Evolutionary conservation across 2,888 invertebrate genomes (phyloP).

Genomic region (Machimus rusticus): DNA sequence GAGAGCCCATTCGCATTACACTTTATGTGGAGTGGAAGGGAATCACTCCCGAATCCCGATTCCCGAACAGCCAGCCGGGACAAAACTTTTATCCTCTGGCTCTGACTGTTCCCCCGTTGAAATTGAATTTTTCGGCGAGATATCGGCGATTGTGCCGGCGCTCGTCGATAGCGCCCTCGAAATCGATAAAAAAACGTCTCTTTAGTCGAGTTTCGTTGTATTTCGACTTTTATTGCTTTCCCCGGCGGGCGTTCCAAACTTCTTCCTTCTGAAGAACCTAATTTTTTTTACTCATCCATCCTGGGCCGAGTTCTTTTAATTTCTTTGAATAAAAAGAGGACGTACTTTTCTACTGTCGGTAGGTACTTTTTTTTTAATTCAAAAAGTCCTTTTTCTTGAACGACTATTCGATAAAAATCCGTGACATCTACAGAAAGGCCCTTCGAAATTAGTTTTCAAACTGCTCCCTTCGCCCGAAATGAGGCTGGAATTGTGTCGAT

Average conservation of each 20-base stretch:
- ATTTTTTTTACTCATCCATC: neutral
- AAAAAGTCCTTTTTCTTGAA: neutral
- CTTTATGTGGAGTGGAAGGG: neutral
- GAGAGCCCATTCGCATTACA: neutral
- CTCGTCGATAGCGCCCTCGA: neutral
- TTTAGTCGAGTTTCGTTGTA: neutral
- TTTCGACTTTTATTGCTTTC: neutral
- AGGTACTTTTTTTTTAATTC: neutral
- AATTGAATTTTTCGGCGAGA: neutral
- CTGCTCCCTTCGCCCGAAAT: neutral
- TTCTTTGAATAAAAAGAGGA: neutral
- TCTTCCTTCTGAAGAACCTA: neutral
- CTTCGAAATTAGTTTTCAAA: neutral
- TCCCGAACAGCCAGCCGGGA: neutral
- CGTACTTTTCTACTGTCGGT: neutral
- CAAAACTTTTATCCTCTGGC: neutral
- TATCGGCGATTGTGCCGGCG: neutral
- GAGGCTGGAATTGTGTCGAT: neutral
- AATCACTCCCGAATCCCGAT: neutral
- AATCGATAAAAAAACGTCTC: neutral
- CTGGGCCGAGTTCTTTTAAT: neutral
- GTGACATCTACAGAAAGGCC: neutral
- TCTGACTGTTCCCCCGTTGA: neutral
- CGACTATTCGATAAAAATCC: neutral
- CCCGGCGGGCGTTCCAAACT: neutral